These are phyloP conservation scores for Acropora tenuis DNA, from an alignment of 64 coral and sea anemone species.

Conservation along the genomic window DNA sequence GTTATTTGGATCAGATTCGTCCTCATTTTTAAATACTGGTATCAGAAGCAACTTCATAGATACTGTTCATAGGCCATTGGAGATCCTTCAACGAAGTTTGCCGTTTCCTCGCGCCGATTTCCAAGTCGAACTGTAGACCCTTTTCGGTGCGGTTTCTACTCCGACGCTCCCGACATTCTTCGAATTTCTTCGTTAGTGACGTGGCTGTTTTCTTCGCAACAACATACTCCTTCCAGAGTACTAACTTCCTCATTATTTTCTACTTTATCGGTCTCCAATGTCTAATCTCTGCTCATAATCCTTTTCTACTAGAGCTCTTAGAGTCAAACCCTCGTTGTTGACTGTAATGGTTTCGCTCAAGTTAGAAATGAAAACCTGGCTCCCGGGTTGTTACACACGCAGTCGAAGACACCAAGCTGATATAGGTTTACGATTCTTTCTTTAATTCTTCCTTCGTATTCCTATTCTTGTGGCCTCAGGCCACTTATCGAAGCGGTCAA, in stretches of 20 bases:
- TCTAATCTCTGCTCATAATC: conserved; percentile 6
- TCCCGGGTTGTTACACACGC: no score
- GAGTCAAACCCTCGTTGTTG: neutral
- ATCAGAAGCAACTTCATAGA: no score
- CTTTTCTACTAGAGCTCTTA: neutral
- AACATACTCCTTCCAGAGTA: neutral
- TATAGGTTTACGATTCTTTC: no score
- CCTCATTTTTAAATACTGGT: no score
- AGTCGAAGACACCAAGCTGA: no score
- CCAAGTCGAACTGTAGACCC: conserved; percentile 23
- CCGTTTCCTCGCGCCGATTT: conserved; percentile 16
- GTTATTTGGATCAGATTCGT: no score
- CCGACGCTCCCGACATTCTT: neutral
- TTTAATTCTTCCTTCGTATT: no score
- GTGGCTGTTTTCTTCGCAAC: conserved; percentile 6
- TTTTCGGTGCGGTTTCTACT: neutral
- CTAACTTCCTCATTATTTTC: neutral
- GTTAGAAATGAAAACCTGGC: no score
- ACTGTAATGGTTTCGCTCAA: no score
- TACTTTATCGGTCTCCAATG: neutral
- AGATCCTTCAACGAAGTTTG: neutral
- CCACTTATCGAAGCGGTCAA: no score
- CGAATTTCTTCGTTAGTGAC: conserved; percentile 6
- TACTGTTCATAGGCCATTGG: neutral
- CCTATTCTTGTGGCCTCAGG: no score